phyloP scores from a whole-genome alignment of 2,113 vertebrate species.

The Amphiprion ocellaris region DNA sequence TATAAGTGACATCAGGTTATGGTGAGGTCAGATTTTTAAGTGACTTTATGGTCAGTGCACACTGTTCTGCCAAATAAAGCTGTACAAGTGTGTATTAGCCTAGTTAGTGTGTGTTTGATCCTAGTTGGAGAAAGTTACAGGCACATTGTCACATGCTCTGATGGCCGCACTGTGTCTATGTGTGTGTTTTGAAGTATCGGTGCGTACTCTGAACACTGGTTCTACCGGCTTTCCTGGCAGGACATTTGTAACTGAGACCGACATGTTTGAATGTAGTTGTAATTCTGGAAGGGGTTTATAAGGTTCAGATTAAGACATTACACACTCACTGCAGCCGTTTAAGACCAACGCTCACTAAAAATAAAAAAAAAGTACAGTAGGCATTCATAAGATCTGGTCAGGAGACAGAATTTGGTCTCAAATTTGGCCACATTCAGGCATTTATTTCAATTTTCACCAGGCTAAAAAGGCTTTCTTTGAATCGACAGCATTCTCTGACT shows the following conservation, averaged over 20 bases:
- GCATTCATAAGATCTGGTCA: not conserved
- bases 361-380: slow-evolving; percentile 20
- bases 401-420: not conserved
- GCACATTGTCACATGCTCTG: slow-evolving; percentile 42
- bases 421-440: not conserved
- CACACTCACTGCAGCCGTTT: not conserved
- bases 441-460: not conserved
- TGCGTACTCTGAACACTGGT: slow-evolving; percentile 16
- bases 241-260: slow-evolving; percentile 78
- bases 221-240: slow-evolving; percentile 70
- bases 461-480: not conserved
- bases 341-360: slow-evolving; percentile 7
- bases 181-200: slow-evolving; percentile 50
- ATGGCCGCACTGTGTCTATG: slow-evolving; percentile 42
- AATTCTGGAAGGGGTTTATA: slow-evolving; percentile 52
- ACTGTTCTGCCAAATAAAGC: not conserved
- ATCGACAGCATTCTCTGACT: not conserved
- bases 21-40: not conserved
- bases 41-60: not conserved
- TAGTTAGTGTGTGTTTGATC: slow-evolving; percentile 36
- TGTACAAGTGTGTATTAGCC: slow-evolving; percentile 10
- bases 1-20: slow-evolving; percentile 1
- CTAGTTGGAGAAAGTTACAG: not conserved
- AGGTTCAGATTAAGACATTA: slow-evolving; percentile 53
- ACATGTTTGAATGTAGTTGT: slow-evolving; percentile 63